phyloP scores from a whole-genome alignment of 2,797 vertebrate species.

The Spizella passerina region DNA sequence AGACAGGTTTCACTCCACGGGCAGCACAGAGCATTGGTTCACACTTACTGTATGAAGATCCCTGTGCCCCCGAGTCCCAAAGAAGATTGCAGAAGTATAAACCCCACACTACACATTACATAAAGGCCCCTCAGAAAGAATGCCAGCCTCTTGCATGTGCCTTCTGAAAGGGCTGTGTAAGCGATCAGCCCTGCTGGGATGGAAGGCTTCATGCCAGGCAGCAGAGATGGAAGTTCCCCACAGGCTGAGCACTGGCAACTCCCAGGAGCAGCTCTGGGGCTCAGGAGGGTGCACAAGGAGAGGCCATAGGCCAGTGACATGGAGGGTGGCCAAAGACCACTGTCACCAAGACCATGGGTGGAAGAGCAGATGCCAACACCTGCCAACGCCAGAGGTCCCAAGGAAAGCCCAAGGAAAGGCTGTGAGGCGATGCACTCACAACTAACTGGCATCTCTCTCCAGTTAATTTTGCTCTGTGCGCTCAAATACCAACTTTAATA shows the following conservation, averaged over 20 bases:
- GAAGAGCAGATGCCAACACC: neutral
- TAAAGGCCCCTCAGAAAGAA: neutral
- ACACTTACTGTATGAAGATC: neutral
- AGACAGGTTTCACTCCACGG: neutral
- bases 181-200: neutral
- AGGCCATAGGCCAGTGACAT: rapidly evolving
- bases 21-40: neutral
- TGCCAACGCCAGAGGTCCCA: neutral
- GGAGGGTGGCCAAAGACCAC: neutral
- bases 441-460: neutral
- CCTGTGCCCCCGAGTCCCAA: neutral
- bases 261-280: neutral
- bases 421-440: neutral
- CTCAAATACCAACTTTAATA: neutral
- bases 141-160: neutral
- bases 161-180: neutral
- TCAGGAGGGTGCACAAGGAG: neutral
- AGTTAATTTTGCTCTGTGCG: neutral
- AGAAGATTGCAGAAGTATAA: neutral
- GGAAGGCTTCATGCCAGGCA: neutral
- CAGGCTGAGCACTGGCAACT: neutral
- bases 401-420: neutral
- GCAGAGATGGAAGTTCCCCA: neutral
- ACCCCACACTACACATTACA: neutral
- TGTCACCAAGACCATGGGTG: neutral